Base-by-base conservation (phyloP, 2,888 invertebrate genomes). In the Petrolisthes manimaculis region DNA sequence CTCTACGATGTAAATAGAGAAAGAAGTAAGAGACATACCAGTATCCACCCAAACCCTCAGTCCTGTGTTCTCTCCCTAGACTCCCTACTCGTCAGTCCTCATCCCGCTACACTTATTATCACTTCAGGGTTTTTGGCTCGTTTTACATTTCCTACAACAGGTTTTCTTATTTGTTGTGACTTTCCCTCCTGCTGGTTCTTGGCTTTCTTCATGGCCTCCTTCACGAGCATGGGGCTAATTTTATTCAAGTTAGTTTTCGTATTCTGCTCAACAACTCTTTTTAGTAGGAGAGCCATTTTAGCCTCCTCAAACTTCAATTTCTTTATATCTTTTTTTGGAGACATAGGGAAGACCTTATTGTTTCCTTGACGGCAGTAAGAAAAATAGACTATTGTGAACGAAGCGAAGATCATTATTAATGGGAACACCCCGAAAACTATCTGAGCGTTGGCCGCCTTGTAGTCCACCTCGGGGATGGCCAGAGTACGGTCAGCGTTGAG, bases 391-490 rank as follows among this genome's bases (percentile, higher is more conserved):
- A 82, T 1, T 21, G 75, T 24, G 55, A 67, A 14, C 14, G 88
- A 80, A 5, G 53, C 61, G 8, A 77, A n/a, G 53, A 53, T 61
- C n/a, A 88, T 67, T 2, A 88, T 6, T 69, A 88, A 51, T 14
- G 88, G 88, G 18, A 88, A 21, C 53, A 78, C 56, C 4, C 84
- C 84, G n/a, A 88, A 54, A 5, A 84, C 55, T 9, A 82, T 82
- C 82, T 82, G 74, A 2, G 51, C 24, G 9, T 21, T 21, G 12
- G 82, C 82, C 14, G 21, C 12, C 67, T 69, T 14, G 53, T n/a
- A 5, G n/a, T 88, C 61, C 0, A 85, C 61, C 18, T 88, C 53
- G 18, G 88, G 77, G 14, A 88, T 82, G 4, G 88, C 88, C 18
- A 84, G 9, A 5, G n/a, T 18, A 8, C 82, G 69, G 75, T 84